phyloP scores from a whole-genome alignment of 1,140 invertebrate species.

The Drosophila micromelanica region DNA sequence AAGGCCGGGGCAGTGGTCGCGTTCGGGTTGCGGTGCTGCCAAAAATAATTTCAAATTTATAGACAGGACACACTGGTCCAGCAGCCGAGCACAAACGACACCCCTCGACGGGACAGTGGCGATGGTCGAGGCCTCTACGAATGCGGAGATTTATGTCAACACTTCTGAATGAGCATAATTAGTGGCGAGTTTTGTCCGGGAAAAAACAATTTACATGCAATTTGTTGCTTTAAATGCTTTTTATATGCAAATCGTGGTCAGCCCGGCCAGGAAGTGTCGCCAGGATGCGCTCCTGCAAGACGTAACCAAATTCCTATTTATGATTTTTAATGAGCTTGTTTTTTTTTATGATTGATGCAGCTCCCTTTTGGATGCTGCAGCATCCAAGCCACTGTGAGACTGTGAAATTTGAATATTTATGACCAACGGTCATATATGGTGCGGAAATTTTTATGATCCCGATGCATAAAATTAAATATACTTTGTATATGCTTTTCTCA shows the following conservation, averaged over 20 bases:
- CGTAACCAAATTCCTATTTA: constrained; percentile 64
- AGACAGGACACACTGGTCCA: constrained; percentile 72
- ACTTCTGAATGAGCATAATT: constrained; percentile 81
- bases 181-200: constrained; percentile 67
- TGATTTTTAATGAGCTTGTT: constrained; percentile 73
- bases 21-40: constrained; percentile 37
- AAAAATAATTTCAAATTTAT: constrained; percentile 77
- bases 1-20: constrained; percentile 11
- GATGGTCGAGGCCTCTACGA: constrained; percentile 8
- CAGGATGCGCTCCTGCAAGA: constrained; percentile 40
- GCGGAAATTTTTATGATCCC: constrained; percentile 78
- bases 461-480: constrained; percentile 61
- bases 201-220: constrained; percentile 81
- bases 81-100: constrained; percentile 39
- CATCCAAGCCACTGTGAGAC: constrained; percentile 20
- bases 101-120: constrained; percentile 50
- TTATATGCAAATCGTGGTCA: constrained; percentile 82
- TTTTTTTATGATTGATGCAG: constrained; percentile 71
- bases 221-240: constrained; percentile 82
- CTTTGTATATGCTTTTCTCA: constrained; percentile 25
- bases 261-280: constrained; percentile 48
- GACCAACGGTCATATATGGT: constrained; percentile 83
- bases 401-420: constrained; percentile 83
- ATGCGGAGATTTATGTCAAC: constrained; percentile 71
- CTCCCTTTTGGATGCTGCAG: constrained; percentile 60